These are phyloP conservation scores for Pogoniulus pusillus DNA, from an alignment of 2,797 vertebrate species.

Conservation along the genomic window DNA sequence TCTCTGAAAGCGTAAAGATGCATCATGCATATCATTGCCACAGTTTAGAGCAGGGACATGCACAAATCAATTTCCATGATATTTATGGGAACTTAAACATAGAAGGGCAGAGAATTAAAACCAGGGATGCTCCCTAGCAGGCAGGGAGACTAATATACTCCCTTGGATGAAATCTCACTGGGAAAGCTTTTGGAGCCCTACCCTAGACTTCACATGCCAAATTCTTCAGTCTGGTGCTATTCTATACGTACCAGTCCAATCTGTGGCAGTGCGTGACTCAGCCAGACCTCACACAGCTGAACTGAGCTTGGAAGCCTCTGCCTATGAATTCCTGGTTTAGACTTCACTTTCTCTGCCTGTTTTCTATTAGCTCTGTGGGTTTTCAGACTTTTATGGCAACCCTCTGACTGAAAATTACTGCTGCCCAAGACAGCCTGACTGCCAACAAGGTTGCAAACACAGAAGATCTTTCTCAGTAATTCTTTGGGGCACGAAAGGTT, in stretches of 20 bases:
- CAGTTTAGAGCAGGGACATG: constrained; percentile 43
- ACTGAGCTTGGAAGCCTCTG: constrained; percentile 66
- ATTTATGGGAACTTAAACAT: constrained; percentile 58
- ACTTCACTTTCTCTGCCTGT: constrained; percentile 86
- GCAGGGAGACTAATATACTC: neutral
- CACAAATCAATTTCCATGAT: constrained; percentile 44
- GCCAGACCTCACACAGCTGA: constrained; percentile 77
- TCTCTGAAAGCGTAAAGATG: constrained; percentile 64
- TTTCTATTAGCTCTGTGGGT: constrained; percentile 84
- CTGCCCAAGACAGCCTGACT: constrained; percentile 73
- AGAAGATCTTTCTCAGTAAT: constrained; percentile 52
- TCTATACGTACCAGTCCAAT: constrained; percentile 58
- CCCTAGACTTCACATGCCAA: constrained; percentile 37
- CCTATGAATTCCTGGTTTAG: constrained; percentile 80
- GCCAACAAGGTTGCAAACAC: constrained; percentile 70
- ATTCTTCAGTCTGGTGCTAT: constrained; percentile 40
- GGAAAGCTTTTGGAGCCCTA: constrained; percentile 43
- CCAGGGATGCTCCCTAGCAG: constrained; percentile 27
- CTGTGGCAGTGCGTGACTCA: constrained; percentile 71
- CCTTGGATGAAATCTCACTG: constrained; percentile 44
- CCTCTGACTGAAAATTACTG: constrained; percentile 76
- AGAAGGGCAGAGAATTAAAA: constrained; percentile 26
- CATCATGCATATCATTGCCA: constrained; percentile 56
- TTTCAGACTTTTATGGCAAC: constrained; percentile 77
- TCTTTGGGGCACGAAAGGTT: constrained; percentile 36